phyloP scores from a whole-genome alignment of 2,888 invertebrate species.

The Reticulitermes lucifugus region DNA sequence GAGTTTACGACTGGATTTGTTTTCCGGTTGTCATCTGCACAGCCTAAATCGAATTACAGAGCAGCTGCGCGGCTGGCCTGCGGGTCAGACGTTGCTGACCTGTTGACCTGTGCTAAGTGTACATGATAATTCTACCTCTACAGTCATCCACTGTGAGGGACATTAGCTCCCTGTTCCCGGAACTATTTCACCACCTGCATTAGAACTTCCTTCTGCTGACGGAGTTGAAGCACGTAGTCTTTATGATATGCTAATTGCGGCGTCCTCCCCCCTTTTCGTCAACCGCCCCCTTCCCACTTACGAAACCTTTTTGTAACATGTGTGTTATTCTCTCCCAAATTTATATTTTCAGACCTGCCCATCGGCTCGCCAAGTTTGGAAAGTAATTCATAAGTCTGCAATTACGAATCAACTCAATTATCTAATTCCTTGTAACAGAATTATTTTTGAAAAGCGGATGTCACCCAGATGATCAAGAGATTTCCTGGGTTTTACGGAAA shows the following conservation, averaged over 20 bases:
- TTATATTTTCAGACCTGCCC: background rate
- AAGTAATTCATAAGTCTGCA: background rate
- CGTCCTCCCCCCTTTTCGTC: background rate
- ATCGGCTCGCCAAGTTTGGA: background rate
- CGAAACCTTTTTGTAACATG: background rate
- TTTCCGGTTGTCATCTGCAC: too few relatives aligned
- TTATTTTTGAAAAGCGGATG: too few relatives aligned
- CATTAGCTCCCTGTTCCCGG: background rate
- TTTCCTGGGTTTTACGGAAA: too few relatives aligned
- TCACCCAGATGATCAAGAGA: too few relatives aligned
- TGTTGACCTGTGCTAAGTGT: constrained; percentile 23
- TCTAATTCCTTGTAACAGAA: too few relatives aligned
- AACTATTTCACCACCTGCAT: constrained; percentile 22
- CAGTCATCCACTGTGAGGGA: background rate
- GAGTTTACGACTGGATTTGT: too few relatives aligned
- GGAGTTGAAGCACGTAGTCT: background rate
- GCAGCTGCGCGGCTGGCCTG: constrained; percentile 22
- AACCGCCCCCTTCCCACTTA: background rate
- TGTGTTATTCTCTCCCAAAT: background rate
- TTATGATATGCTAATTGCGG: constrained; percentile 21
- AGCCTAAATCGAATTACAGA: background rate
- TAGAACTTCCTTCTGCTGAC: constrained; percentile 6
- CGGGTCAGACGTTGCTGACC: constrained; percentile 30
- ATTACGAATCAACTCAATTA: background rate
- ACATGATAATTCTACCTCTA: background rate